Evolutionary conservation across 2,888 invertebrate species (phyloP), one percentile per base, ranked within the genome.

Genomic region (Odontothrips loti): DNA sequence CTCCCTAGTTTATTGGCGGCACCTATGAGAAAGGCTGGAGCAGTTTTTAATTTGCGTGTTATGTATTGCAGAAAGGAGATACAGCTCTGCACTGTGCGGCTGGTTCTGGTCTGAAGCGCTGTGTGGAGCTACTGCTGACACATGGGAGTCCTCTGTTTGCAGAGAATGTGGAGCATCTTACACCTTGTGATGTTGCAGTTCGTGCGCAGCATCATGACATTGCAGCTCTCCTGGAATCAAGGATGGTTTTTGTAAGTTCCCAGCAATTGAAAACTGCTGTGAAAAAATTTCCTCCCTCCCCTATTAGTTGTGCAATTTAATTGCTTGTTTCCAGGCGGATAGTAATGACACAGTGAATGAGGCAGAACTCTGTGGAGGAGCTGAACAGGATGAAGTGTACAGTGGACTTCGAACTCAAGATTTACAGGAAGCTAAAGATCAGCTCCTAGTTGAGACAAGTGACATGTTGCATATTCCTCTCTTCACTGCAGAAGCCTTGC

Each of bases 391-490:
- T 81, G 89, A 90, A 85, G 89, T 89, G n/a, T 90, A 90, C 85
- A 89, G 89, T 84, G 92, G 92, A 9, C 86, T 93, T 82, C 87
- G 91, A 81, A 91, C 91, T 82, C 92, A 92, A 86, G 92, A 93
- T 85, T 87, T 93, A 58, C 92, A 92, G 85, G 92, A 93, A 86
- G 92, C 92, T 58, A 93, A 93, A 86, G 92, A 93, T 85, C 91
- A 92, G 85, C 87, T 93, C 80, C 86, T 93, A 58, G 92, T 92
- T 43, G 92, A 93, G 86, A 92, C 92, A 3, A 91, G 92, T 10
- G 92, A 93, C 86, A 92, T 92, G 92, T 88, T 93, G 79, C 91
- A 92, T 86, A 90, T 93, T 80, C 92, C 92, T 6, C 88, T 93
- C 79, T 93, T 92, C 86, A 92, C 92, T 81, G 92, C 93, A 48